Conservation (phyloP, 1,140 invertebrate genomes). For the Neodiprion pinetum region DNA sequence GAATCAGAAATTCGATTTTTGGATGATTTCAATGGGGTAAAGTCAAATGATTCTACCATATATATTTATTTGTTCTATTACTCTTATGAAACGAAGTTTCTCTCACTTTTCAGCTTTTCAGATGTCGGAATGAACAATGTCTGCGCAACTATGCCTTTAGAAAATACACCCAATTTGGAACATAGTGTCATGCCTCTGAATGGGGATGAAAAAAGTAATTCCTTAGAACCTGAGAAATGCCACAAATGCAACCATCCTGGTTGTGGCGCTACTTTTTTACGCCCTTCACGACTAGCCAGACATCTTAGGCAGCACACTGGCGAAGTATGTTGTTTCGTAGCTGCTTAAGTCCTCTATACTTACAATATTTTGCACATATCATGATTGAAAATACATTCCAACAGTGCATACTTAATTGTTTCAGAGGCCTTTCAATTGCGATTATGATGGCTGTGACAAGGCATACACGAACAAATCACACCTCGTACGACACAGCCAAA, state of each 20-base stretch:
- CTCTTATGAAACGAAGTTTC: too few species aligned
- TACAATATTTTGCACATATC: constrained; percentile 8
- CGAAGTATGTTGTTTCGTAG: constrained; percentile 36
- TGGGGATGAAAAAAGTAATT: too few species aligned
- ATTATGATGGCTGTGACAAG: constrained; percentile 40
- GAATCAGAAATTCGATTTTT: too few species aligned
- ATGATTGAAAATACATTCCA: neutral
- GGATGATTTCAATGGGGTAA: too few species aligned
- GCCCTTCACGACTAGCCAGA: constrained; percentile 37
- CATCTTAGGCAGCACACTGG: constrained; percentile 46
- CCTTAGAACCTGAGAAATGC: constrained; percentile 27
- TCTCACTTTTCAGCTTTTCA: too few species aligned
- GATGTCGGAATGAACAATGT: too few species aligned
- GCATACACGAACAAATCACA: constrained; percentile 49
- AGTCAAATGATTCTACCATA: too few species aligned
- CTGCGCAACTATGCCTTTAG: too few species aligned
- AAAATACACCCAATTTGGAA: too few species aligned
- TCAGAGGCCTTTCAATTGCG: constrained; percentile 46
- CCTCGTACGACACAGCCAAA: constrained; percentile 41
- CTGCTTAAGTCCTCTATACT: neutral
- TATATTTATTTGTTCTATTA: too few species aligned
- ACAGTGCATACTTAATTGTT: constrained; percentile 18
- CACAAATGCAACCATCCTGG: constrained; percentile 39
- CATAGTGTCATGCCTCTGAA: too few species aligned
- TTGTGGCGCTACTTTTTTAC: constrained; percentile 38